Conservation (phyloP, 2,888 invertebrate species). For the Geophilus truncorum region DNA sequence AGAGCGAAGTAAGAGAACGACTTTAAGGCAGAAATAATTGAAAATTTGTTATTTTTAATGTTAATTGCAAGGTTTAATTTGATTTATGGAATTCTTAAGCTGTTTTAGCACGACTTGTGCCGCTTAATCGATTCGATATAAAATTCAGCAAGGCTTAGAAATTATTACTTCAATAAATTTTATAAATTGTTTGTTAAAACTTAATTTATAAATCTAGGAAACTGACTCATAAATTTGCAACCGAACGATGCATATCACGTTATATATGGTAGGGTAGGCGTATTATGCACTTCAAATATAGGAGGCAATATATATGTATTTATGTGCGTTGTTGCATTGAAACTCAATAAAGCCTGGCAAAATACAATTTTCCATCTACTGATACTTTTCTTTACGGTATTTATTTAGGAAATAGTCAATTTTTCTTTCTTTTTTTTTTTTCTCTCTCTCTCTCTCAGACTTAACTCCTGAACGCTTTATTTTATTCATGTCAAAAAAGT, state of each 20-base stretch:
- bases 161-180: not conserved
- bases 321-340: not conserved
- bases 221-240: not conserved
- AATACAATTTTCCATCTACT: not conserved
- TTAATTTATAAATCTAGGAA: conserved; percentile 14
- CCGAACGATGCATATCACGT: not conserved
- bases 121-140: conserved; percentile 11
- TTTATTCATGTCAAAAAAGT: conserved; percentile 5
- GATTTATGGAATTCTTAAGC: not conserved
- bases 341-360: not conserved
- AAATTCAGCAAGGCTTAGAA: not conserved
- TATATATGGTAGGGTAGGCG: not conserved
- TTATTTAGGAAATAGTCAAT: not conserved
- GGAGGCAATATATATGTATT: not conserved
- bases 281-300: no score
- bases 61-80: not conserved
- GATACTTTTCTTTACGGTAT: not conserved
- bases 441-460: not conserved
- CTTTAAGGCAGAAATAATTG: not conserved
- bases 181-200: not conserved
- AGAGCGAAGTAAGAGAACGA: no score
- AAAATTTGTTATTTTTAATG: not conserved
- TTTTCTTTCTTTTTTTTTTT: not conserved
- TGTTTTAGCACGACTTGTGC: not conserved
- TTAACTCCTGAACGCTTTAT: not conserved